Percentiles rank a stretch among this genome's conserved stretches.
These are phyloP conservation scores for Nibea coibor DNA, from an alignment of 2,113 vertebrate genomes.

Conservation along the genomic window DNA sequence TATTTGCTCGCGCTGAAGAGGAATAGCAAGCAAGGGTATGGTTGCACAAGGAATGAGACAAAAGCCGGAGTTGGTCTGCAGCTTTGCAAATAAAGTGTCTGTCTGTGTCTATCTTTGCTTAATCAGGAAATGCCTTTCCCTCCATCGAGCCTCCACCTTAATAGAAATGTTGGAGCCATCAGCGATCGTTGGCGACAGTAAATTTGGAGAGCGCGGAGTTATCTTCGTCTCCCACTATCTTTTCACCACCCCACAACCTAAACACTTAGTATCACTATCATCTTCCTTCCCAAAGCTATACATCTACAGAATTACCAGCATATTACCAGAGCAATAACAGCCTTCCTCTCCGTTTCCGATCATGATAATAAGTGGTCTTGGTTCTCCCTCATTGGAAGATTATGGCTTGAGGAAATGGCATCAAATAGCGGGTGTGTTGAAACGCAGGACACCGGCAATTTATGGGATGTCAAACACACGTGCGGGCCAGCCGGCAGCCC, in stretches of 20 bases:
- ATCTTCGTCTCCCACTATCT: conserved; percentile 55
- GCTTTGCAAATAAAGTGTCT: conserved; percentile 72
- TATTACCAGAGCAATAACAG: conserved; percentile 90
- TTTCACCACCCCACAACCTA: conserved; percentile 52
- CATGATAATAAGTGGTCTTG: conserved; percentile 91
- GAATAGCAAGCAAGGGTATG: conserved; percentile 66
- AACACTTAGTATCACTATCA: conserved; percentile 62
- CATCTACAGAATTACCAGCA: conserved; percentile 87
- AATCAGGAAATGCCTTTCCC: conserved; percentile 56
- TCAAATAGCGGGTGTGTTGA: conserved; percentile 92
- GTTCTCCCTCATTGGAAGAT: conserved; percentile 93
- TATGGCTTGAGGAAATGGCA: conserved; percentile 92
- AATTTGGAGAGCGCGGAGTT: conserved; percentile 53
- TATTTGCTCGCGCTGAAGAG: conserved; percentile 78
- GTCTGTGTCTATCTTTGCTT: conserved; percentile 48
- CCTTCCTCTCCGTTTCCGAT: conserved; percentile 88
- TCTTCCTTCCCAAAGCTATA: conserved; percentile 60
- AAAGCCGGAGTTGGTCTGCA: conserved; percentile 61
- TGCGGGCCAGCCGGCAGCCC: conserved; percentile 84
- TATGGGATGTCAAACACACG: conserved; percentile 94
- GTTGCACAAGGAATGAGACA: conserved; percentile 68
- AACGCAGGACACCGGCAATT: conserved; percentile 95
- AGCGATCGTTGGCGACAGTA: conserved; percentile 28
- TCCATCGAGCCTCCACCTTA: conserved; percentile 35
- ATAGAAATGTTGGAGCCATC: conserved; percentile 57